phyloP scores from a whole-genome alignment of 2,113 vertebrate genomes.

The Mola mola region DNA sequence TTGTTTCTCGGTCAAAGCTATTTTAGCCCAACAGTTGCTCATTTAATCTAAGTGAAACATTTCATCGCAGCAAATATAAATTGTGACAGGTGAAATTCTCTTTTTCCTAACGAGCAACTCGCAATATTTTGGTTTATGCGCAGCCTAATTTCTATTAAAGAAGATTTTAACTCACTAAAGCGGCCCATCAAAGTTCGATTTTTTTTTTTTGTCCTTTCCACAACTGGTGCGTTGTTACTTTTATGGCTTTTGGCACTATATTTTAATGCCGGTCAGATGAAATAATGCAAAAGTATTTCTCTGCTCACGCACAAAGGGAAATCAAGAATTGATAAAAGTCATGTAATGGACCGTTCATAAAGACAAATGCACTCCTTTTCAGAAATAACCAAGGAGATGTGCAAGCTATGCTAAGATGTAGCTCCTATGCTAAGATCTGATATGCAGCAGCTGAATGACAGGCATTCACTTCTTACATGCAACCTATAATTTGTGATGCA shows the following conservation, averaged over 20 bases:
- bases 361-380: no score
- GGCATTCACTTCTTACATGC: no score
- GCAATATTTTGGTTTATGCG: neutral
- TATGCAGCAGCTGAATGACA: constrained; percentile 27
- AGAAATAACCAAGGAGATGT: no score
- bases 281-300: no score
- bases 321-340: no score
- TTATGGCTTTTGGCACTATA: no score
- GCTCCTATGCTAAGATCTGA: neutral
- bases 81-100: constrained; percentile 4
- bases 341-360: neutral
- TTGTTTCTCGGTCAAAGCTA: neutral
- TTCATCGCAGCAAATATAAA: constrained; percentile 6
- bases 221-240: no score
- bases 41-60: constrained; percentile 16
- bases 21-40: constrained; percentile 3
- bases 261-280: no score
- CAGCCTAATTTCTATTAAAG: neutral
- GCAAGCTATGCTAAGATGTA: neutral
- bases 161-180: neutral
- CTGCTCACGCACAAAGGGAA: no score
- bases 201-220: neutral
- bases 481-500: neutral
- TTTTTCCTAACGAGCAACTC: neutral
- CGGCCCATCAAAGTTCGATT: neutral